These are phyloP conservation scores for Epinephelus fuscoguttatus DNA, from an alignment of 2,113 vertebrate genomes.

Conservation along the genomic window DNA sequence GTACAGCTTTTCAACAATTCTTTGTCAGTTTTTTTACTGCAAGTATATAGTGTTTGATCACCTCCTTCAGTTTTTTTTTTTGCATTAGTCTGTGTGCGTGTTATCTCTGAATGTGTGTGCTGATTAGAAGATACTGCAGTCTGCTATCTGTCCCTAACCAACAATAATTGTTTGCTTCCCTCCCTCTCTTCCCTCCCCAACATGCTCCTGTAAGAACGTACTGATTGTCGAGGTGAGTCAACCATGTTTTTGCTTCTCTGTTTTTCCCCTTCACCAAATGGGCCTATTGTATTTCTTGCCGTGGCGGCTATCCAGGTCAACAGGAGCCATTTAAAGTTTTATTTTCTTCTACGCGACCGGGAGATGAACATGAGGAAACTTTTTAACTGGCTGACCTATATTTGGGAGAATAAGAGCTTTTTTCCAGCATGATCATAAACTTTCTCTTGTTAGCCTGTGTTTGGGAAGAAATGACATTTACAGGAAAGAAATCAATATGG, in stretches of 20 bases:
- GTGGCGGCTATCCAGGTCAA: constrained; percentile 54
- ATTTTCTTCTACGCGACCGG: constrained; percentile 9
- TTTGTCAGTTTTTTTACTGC: neutral
- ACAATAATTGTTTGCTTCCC: constrained; percentile 46
- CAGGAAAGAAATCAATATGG: constrained; percentile 2
- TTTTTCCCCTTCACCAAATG: constrained; percentile 29
- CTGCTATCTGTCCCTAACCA: constrained; percentile 37
- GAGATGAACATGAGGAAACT: constrained; percentile 39
- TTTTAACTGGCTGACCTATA: constrained; percentile 63
- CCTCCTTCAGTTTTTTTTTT: neutral
- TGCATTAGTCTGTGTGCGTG: neutral
- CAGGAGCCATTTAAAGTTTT: constrained; percentile 48
- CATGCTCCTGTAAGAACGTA: constrained; percentile 88
- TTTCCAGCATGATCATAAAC: constrained; percentile 11
- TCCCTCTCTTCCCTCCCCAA: constrained; percentile 58
- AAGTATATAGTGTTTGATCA: neutral
- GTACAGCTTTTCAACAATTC: neutral
- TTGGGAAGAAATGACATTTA: constrained; percentile 25
- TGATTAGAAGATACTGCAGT: constrained; percentile 6
- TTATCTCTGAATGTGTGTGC: constrained; percentile 21
- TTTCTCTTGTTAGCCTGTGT: constrained; percentile 15
- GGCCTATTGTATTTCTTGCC: constrained; percentile 29
- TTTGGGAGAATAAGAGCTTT: constrained; percentile 37
- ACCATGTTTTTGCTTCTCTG: constrained; percentile 29
- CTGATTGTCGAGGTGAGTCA: constrained; percentile 95